A percentile compares a stretch with the other conserved stretches of the same genome.
phyloP scores from a whole-genome alignment of 2,113 vertebrate species.

The Datnioides undecimradiatus region DNA sequence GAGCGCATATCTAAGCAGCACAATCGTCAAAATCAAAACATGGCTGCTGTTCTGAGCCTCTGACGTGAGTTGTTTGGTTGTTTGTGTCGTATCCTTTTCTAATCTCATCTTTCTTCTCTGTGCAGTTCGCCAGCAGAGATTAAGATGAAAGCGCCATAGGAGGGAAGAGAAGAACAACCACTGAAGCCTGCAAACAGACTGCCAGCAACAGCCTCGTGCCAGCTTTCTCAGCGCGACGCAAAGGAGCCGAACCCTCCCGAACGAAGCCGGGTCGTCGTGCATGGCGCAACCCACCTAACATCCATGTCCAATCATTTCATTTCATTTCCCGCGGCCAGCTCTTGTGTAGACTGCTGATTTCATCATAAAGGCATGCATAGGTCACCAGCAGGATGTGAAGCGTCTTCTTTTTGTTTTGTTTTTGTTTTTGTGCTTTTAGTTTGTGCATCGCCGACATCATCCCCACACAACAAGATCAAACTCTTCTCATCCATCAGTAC shows the following conservation, averaged over 20 bases:
- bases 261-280: slow-evolving; percentile 15
- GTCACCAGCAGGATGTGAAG: slow-evolving; percentile 68
- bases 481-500: slow-evolving; percentile 57
- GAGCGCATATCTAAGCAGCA: neutral
- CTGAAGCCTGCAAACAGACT: slow-evolving; percentile 1
- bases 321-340: slow-evolving; percentile 61
- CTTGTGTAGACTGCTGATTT: slow-evolving; percentile 72
- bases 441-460: slow-evolving; percentile 57
- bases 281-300: slow-evolving; percentile 36
- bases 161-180: neutral
- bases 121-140: slow-evolving; percentile 86
- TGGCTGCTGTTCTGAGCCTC: too few relatives aligned
- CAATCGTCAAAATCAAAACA: neutral
- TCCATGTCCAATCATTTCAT: slow-evolving; percentile 60
- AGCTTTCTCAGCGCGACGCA: slow-evolving; percentile 14
- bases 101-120: neutral
- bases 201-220: slow-evolving; percentile 6
- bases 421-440: slow-evolving; percentile 64
- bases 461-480: slow-evolving; percentile 45
- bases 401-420: slow-evolving; percentile 58
- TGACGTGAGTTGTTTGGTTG: too few relatives aligned
- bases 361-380: slow-evolving; percentile 76
- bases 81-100: neutral
- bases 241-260: slow-evolving; percentile 16
- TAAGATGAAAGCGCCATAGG: slow-evolving; percentile 76